Conservation (phyloP, 2,113 vertebrate species). For the Rhombomys opimus region DNA sequence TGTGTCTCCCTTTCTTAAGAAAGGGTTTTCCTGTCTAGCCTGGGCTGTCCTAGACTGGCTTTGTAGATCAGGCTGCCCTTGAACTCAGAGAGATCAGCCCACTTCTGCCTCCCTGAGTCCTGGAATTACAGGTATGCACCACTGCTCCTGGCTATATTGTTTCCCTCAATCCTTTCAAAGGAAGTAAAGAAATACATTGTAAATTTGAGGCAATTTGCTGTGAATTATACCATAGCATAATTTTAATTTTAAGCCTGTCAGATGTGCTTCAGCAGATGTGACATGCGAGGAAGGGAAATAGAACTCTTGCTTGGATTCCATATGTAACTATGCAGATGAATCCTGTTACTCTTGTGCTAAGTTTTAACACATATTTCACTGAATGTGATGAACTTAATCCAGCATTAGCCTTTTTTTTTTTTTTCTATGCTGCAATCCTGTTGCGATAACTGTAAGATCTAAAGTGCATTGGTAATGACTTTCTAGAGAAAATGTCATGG, state of each 20-base stretch:
- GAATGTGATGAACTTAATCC: neutral
- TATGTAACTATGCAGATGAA: neutral
- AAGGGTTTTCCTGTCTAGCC: no score
- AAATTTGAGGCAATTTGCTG: neutral
- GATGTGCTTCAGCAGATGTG: neutral
- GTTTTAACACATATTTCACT: neutral
- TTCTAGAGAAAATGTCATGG: neutral
- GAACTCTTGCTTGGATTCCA: neutral
- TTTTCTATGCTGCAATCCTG: neutral
- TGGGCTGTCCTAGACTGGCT: no score
- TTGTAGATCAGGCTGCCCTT: no score
- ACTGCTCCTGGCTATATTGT: neutral
- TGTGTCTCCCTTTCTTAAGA: no score
- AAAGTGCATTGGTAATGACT: neutral
- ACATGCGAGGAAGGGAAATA: neutral
- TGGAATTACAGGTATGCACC: no score
- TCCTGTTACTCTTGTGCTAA: neutral
- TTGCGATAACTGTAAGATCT: neutral
- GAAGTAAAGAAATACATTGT: neutral
- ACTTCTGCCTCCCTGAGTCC: no score
- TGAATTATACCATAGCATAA: neutral
- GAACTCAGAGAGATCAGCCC: no score
- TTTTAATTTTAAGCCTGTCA: neutral
- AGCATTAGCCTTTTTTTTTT: no score
- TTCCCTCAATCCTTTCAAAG: neutral